A percentile compares a stretch with the other conserved stretches of the same genome.
Conservation (phyloP, 2,113 vertebrate species). For the Cochlearius cochlearius region DNA sequence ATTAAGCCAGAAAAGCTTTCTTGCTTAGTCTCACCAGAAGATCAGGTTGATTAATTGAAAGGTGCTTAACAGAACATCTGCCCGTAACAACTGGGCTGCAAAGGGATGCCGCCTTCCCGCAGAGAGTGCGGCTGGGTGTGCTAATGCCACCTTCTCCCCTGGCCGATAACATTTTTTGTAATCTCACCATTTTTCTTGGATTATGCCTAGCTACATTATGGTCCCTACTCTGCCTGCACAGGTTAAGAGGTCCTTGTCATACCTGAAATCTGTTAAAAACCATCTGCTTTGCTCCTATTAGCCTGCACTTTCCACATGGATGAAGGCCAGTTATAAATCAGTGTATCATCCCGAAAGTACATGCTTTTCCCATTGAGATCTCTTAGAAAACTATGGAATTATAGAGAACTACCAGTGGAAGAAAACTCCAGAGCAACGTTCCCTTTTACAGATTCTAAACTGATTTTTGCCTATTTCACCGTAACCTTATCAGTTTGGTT, state of each 20-base stretch:
- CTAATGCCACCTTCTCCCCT: not conserved
- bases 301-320: not conserved
- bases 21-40: not conserved
- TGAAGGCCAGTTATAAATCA: not conserved
- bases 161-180: not conserved
- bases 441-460: not conserved
- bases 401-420: not conserved
- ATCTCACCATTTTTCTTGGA: not conserved
- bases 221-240: not conserved
- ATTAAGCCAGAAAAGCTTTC: not conserved
- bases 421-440: not conserved
- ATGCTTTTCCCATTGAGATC: not conserved
- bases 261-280: not conserved
- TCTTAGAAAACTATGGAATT: not conserved
- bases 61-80: conserved; percentile 16
- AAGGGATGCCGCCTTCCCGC: not conserved
- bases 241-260: not conserved
- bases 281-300: not conserved
- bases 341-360: not conserved
- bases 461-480: not conserved
- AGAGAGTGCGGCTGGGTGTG: not conserved
- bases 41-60: conserved; percentile 19
- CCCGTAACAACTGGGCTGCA: not conserved
- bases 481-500: not conserved
- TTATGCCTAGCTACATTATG: not conserved